Base-by-base conservation (phyloP, 2,113 vertebrate species). In the Cyanistes caeruleus region DNA sequence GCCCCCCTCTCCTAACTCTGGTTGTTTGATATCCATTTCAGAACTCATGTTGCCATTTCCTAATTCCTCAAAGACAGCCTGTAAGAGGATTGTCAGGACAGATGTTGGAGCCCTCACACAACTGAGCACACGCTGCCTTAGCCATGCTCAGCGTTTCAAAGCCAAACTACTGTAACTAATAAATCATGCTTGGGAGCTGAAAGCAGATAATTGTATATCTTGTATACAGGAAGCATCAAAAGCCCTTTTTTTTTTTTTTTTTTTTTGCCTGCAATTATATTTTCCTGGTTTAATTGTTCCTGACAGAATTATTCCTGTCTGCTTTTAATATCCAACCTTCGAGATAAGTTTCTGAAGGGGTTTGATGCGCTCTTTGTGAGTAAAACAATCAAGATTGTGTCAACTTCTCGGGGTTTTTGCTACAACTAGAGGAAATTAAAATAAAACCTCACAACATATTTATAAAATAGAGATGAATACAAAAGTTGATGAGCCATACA, bases 81-180 rank as follows among this genome's bases (percentile, higher is more conserved):
- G 60, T 94, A 96, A 97, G 96, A 96, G 96, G 96, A 97, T 97
- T 97, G 91, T 79, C 79, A 84, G 94, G 84, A 95, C 97, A 98
- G 97, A 97, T 97, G 96, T 88, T 97, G 84, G 97, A 96, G 87
- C 67, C 89, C 93, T 91, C 84, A 83, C 69, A 92, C 95, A 96
- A 84, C 53, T 84, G 92, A 93, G 94, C 96, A 81, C 19, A 9
- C 16, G 60, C 84, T 74, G 63, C 24, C 92, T 92, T 27, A 90
- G 58, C 88, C 93, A 33, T 68, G 92, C 80, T 95, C 87, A 49
- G 82, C 20, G 82, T 85, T 88, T 85, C 81, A 96, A 79, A 97
- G 89, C 85, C 95, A 93, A 88, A 97, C 87, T 64, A 55, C 88
- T 96, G 94, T 72, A 97, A 97, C 95, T 83, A 96, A 95, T 95